Percentiles rank a stretch among this genome's conserved stretches.
These are phyloP conservation scores for Pheosia gnoma DNA, from an alignment of 2,888 invertebrate species.

Conservation along the genomic window DNA sequence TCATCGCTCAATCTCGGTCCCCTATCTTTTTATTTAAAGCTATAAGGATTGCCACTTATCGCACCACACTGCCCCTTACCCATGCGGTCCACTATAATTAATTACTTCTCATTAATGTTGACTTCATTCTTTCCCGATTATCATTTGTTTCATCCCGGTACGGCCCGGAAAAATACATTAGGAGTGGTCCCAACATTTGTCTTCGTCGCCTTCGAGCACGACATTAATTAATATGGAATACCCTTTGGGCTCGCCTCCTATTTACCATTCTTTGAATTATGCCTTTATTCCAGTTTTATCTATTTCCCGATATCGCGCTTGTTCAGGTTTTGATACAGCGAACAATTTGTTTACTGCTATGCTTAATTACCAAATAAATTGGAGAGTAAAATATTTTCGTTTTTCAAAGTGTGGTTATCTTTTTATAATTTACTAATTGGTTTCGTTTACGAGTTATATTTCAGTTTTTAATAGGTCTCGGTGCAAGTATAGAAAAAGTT, in stretches of 20 bases:
- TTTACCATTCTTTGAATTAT: constrained; percentile 69
- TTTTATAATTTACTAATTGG: constrained; percentile 9
- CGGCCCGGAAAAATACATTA: constrained; percentile 81
- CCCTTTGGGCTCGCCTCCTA: constrained; percentile 70
- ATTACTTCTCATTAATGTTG: constrained; percentile 74
- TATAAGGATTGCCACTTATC: constrained; percentile 23
- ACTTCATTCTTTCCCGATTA: constrained; percentile 83
- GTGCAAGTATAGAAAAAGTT: too few species aligned
- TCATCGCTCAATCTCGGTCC: constrained; percentile 26
- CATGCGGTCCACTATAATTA: constrained; percentile 63
- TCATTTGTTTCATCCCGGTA: constrained; percentile 78
- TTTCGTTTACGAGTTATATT: constrained; percentile 2
- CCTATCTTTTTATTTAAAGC: constrained; percentile 19
- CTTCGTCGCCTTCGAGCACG: constrained; percentile 76
- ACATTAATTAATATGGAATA: constrained; percentile 83
- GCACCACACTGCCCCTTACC: constrained; percentile 33
- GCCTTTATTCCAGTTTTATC: constrained; percentile 51
- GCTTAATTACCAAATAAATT: constrained; percentile 24
- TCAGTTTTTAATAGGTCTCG: not conserved
- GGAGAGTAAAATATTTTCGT: constrained; percentile 16
- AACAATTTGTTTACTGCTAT: constrained; percentile 19
- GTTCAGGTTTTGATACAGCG: constrained; percentile 23
- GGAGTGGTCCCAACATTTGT: constrained; percentile 72
- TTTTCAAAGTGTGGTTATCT: constrained; percentile 17
- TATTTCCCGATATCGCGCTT: constrained; percentile 28